Percentiles rank a stretch among this genome's conserved stretches.
These are phyloP conservation scores for Rhamnusium bicolor DNA, from an alignment of 2,888 invertebrate species.

Conservation along the genomic window DNA sequence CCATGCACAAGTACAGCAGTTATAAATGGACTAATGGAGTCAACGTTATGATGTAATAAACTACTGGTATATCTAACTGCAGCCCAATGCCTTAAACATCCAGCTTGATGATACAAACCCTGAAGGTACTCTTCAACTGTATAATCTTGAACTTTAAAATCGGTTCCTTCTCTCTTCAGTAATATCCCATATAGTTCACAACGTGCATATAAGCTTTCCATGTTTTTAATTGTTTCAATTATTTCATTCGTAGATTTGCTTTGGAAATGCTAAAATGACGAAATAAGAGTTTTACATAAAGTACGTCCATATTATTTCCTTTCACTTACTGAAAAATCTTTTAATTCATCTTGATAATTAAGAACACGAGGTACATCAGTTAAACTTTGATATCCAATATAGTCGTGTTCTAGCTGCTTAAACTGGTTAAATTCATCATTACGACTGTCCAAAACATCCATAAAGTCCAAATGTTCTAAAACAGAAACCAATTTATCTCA, in stretches of 20 bases:
- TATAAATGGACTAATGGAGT: slow-evolving; percentile 98
- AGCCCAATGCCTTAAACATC: slow-evolving; percentile 89
- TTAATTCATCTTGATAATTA: slow-evolving; percentile 80
- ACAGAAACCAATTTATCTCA: not conserved
- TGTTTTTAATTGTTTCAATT: slow-evolving; percentile 79
- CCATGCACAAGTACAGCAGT: slow-evolving; percentile 98
- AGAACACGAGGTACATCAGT: slow-evolving; percentile 93
- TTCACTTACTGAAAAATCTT: slow-evolving; percentile 64
- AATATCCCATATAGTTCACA: slow-evolving; percentile 90
- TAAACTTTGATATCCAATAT: slow-evolving; percentile 95
- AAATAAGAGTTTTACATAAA: not conserved
- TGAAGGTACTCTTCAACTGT: slow-evolving; percentile 81
- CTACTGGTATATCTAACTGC: slow-evolving; percentile 97
- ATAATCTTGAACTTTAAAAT: slow-evolving; percentile 80
- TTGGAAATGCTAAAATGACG: slow-evolving; percentile 73
- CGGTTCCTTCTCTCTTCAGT: slow-evolving; percentile 84
- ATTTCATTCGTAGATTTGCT: slow-evolving; percentile 83
- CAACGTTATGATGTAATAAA: slow-evolving; percentile 93
- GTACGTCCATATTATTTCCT: not conserved
- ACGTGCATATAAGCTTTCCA: slow-evolving; percentile 84
- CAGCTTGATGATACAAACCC: slow-evolving; percentile 86
- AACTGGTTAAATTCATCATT: slow-evolving; percentile 84
- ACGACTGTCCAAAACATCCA: slow-evolving; percentile 84
- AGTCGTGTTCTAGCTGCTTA: slow-evolving; percentile 91
- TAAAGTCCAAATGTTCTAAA: slow-evolving; percentile 96